These are phyloP conservation scores for Drosophila neocordata DNA, from an alignment of 1,140 invertebrate genomes.

Conservation along the genomic window DNA sequence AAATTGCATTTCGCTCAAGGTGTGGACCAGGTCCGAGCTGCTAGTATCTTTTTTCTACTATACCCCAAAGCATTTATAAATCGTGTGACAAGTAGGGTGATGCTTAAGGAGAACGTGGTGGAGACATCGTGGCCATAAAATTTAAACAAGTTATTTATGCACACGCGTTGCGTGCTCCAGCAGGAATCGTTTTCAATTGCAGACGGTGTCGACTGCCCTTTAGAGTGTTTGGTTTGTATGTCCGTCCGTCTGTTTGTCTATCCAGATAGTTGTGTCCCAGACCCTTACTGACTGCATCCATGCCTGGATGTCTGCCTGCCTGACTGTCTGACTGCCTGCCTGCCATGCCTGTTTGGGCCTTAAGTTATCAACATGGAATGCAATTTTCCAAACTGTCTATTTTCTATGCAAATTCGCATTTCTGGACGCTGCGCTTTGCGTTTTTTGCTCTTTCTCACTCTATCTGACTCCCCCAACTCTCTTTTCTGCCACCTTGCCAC, in stretches of 20 bases:
- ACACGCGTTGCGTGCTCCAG: conserved; percentile 64
- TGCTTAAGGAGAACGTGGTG: neutral
- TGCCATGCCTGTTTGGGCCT: conserved; percentile 54
- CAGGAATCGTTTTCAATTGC: conserved; percentile 60
- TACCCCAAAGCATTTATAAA: conserved; percentile 60
- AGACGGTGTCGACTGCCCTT: conserved; percentile 40
- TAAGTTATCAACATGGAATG: conserved; percentile 80
- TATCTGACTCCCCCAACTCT: neutral
- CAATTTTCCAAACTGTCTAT: conserved; percentile 80
- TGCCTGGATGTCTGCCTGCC: neutral
- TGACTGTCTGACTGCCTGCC: conserved; percentile 8
- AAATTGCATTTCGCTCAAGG: conserved; percentile 76
- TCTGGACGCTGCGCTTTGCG: conserved; percentile 46
- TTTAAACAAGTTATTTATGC: conserved; percentile 79
- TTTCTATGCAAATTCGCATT: conserved; percentile 80
- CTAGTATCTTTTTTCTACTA: conserved; percentile 32
- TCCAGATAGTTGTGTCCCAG: neutral
- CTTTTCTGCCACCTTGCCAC: conserved; percentile 16
- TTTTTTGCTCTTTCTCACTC: conserved; percentile 18
- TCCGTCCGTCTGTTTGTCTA: neutral
- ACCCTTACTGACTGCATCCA: too few species aligned
- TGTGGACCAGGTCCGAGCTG: conserved; percentile 53
- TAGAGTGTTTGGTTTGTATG: neutral
- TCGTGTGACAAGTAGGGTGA: conserved; percentile 59
- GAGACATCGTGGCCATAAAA: conserved; percentile 67